Percentiles rank a stretch among this genome's conserved stretches.
These are phyloP conservation scores for Pseudomugil gertrudae DNA, from an alignment of 2,797 vertebrate genomes.

Conservation along the genomic window DNA sequence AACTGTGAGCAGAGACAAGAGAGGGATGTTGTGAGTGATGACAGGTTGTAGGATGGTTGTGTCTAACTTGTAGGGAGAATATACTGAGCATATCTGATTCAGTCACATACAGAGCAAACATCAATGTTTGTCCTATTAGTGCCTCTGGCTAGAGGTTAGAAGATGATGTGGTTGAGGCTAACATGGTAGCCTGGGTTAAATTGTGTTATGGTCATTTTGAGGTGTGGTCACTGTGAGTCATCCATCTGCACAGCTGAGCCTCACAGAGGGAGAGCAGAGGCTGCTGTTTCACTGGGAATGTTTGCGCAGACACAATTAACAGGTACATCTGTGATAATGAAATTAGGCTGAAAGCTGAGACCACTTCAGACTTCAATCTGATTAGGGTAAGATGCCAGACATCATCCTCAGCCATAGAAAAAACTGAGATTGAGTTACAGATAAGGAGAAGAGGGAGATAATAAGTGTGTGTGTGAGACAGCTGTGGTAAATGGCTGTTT, in stretches of 20 bases:
- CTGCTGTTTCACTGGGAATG: conserved; percentile 37
- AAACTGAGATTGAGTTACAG: conserved; percentile 61
- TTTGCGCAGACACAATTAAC: conserved; percentile 65
- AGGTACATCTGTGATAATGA: conserved; percentile 57
- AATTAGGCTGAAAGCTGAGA: conserved; percentile 74
- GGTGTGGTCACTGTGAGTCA: conserved; percentile 75
- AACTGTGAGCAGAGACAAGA: conserved; percentile 80
- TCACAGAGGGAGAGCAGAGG: conserved; percentile 7
- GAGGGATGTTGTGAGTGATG: conserved; percentile 23
- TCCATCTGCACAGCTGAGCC: conserved; percentile 57
- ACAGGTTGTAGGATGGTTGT: no score
- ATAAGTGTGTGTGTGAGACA: conserved; percentile 20
- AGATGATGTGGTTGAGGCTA: conserved; percentile 51
- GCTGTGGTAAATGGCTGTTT: conserved; percentile 17
- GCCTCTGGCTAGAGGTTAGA: conserved; percentile 22
- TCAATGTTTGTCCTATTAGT: conserved; percentile 6
- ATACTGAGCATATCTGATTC: conserved; percentile 2
- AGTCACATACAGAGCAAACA: not conserved
- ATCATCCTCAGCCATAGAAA: conserved; percentile 51
- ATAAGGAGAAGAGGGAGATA: conserved; percentile 25
- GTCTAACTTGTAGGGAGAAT: conserved; percentile 4
- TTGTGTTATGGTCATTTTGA: conserved; percentile 68
- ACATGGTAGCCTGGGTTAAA: conserved; percentile 58
- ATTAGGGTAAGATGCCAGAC: conserved; percentile 73
- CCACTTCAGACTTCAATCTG: conserved; percentile 64